phyloP scores from a whole-genome alignment of 64 coral and sea anemone genomes.

The Stylophora pistillata region DNA sequence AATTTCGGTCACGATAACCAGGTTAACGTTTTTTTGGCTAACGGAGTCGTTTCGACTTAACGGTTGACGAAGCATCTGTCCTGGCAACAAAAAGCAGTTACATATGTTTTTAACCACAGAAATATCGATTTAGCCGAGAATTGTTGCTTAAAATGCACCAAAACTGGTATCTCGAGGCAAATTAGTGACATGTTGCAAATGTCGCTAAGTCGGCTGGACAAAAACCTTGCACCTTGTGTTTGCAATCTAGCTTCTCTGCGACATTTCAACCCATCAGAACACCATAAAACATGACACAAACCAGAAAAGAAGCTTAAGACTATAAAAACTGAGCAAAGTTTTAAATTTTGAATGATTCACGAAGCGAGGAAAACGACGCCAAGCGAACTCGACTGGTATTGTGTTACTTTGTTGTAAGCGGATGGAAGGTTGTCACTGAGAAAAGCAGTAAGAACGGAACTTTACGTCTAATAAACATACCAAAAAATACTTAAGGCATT shows the following conservation, averaged over 20 bases:
- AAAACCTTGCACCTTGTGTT: background rate
- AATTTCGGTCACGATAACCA: background rate
- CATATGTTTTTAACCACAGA: too few species aligned
- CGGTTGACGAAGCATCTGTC: background rate
- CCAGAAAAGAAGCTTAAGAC: background rate
- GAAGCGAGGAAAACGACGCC: constrained; percentile 52
- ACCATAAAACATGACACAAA: background rate
- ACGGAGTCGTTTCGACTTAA: background rate
- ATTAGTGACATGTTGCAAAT: background rate
- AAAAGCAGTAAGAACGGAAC: background rate
- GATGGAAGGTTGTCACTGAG: background rate
- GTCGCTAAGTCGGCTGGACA: background rate
- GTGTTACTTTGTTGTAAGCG: constrained; percentile 58
- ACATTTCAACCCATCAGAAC: background rate
- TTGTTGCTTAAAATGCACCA: background rate
- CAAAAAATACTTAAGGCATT: background rate
- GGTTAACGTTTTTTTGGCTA: too few species aligned
- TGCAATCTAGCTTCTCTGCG: background rate
- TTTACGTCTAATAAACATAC: background rate
- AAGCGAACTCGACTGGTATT: constrained; percentile 28
- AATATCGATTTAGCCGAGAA: too few species aligned
- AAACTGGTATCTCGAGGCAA: background rate
- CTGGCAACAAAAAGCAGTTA: background rate
- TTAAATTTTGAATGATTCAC: background rate
- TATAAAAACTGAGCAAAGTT: background rate